phyloP scores from a whole-genome alignment of 2,888 invertebrate genomes.

The Seira sanloemensis region DNA sequence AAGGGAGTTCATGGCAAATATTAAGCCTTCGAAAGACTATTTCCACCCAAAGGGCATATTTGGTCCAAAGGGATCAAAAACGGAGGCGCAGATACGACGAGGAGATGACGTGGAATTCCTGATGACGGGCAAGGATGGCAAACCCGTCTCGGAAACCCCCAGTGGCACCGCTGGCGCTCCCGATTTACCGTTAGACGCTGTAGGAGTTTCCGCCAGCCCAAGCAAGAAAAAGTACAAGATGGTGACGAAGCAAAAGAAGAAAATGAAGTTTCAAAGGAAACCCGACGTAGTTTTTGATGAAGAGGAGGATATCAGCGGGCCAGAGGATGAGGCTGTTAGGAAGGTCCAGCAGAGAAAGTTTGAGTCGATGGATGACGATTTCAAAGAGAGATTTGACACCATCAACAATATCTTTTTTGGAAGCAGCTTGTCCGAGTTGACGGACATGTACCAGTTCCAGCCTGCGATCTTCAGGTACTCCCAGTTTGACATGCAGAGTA shows the following conservation, averaged over 20 bases:
- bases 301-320: constrained; percentile 38
- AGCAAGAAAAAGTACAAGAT: constrained; percentile 22
- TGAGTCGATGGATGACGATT: constrained; percentile 45
- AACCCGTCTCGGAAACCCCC: background rate
- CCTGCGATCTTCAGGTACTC: constrained; percentile 52
- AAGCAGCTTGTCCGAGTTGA: constrained; percentile 39
- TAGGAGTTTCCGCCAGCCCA: background rate
- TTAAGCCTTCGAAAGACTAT: constrained; percentile 53
- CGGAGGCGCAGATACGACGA: background rate
- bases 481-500: constrained; percentile 68
- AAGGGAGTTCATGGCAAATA: constrained; percentile 45
- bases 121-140: constrained; percentile 7
- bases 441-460: constrained; percentile 59
- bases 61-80: constrained; percentile 34
- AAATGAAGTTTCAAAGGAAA: constrained; percentile 41
- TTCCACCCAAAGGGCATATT: constrained; percentile 47
- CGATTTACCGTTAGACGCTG: too few species aligned
- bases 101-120: constrained; percentile 29
- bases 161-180: background rate
- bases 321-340: constrained; percentile 51
- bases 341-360: constrained; percentile 36
- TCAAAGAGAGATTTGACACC: constrained; percentile 41
- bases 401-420: constrained; percentile 54
- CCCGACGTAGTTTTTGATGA: constrained; percentile 46
- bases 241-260: constrained; percentile 37